Percentiles rank a stretch among this genome's conserved stretches.
Conservation (phyloP, 2,797 vertebrate genomes). For the Alosa sapidissima region DNA sequence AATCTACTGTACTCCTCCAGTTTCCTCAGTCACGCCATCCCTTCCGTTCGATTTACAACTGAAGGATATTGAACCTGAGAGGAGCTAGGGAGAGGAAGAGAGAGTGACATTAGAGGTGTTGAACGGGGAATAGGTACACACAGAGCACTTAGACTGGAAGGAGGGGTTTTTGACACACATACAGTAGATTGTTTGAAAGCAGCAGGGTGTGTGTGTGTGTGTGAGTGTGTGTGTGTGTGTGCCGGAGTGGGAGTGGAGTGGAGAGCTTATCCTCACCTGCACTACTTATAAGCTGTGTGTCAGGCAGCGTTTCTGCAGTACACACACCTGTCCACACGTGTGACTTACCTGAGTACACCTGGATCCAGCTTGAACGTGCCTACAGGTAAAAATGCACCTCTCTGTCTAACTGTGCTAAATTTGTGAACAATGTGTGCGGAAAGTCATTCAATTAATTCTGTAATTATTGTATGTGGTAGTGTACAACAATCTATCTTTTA, state of each 20-base stretch:
- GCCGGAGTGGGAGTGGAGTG: conserved; percentile 29
- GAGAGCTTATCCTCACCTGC: conserved; percentile 62
- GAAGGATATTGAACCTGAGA: conserved; percentile 56
- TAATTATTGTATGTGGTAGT: not conserved
- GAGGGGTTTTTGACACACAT: conserved; percentile 26
- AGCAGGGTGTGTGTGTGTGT: conserved; percentile 34
- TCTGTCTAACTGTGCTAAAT: conserved; percentile 20
- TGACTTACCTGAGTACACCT: conserved; percentile 56
- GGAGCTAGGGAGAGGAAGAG: not conserved
- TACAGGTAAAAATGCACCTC: conserved; percentile 67
- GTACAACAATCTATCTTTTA: not conserved
- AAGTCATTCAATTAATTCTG: too few species aligned
- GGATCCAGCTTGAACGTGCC: conserved; percentile 43
- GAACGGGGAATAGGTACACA: conserved; percentile 41
- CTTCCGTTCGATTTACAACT: conserved; percentile 42
- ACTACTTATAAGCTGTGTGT: conserved; percentile 66
- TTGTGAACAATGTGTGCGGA: not conserved
- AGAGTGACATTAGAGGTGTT: conserved; percentile 41
- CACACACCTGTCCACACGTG: conserved; percentile 13
- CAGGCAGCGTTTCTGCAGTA: conserved; percentile 48
- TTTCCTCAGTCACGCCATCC: conserved; percentile 39
- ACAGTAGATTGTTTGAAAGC: not conserved
- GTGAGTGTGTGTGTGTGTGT: conserved; percentile 36
- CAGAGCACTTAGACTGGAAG: conserved; percentile 43
- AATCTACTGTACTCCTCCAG: conserved; percentile 65